phyloP scores from a whole-genome alignment of 2,797 vertebrate genomes.

The Etheostoma nigrum region DNA sequence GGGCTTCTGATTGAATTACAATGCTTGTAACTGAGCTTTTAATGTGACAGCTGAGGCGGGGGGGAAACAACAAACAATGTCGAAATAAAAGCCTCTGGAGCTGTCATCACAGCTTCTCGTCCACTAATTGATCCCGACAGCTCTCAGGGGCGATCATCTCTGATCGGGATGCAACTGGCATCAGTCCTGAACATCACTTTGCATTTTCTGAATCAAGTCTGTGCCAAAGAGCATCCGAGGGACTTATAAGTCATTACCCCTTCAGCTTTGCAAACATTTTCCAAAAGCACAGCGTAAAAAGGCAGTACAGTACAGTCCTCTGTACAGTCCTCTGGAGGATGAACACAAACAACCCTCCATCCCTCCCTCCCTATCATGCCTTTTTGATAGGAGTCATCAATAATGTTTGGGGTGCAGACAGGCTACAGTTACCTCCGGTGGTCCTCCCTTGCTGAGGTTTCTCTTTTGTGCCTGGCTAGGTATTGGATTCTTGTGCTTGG shows the following conservation, averaged over 20 bases:
- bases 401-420: slow-evolving; percentile 42
- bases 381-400: slow-evolving; percentile 66
- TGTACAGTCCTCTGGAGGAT: neutral
- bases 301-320: slow-evolving; percentile 9
- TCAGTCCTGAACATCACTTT: slow-evolving; percentile 62
- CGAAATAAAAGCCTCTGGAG: slow-evolving; percentile 30
- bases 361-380: slow-evolving; percentile 16
- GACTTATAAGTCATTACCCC: slow-evolving; percentile 2
- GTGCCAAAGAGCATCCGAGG: slow-evolving; percentile 23
- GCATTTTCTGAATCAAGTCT: slow-evolving; percentile 27
- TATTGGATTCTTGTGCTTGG: slow-evolving; percentile 77
- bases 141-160: slow-evolving; percentile 8
- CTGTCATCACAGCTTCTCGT: neutral
- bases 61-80: slow-evolving; percentile 19
- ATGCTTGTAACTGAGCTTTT: slow-evolving; percentile 19
- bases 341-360: slow-evolving; percentile 34
- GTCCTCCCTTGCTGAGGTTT: slow-evolving; percentile 68
- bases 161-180: slow-evolving; percentile 47
- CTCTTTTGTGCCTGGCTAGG: slow-evolving; percentile 84
- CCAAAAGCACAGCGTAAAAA: slow-evolving; percentile 33
- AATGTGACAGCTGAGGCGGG: slow-evolving; percentile 36
- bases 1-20: slow-evolving; percentile 55
- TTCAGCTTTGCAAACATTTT: slow-evolving; percentile 28
- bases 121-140: slow-evolving; percentile 21
- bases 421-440: slow-evolving; percentile 77